These are phyloP conservation scores for Tamias sibiricus DNA, from an alignment of 2,113 vertebrate species.

Conservation along the genomic window DNA sequence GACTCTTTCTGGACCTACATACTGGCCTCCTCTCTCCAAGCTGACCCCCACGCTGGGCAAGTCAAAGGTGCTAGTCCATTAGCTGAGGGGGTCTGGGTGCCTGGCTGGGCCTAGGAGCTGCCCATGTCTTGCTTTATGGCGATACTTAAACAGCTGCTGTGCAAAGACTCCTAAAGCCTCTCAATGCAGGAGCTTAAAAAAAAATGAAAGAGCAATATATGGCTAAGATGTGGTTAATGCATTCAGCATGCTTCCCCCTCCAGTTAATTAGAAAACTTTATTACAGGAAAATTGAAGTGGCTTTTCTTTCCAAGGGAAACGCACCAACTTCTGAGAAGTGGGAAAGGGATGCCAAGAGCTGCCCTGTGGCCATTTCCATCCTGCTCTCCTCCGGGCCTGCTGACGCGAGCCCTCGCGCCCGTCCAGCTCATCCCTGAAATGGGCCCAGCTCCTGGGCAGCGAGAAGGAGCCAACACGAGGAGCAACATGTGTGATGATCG, in stretches of 20 bases:
- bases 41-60: background rate
- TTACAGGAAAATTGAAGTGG: conserved; percentile 65
- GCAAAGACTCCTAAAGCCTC: conserved; percentile 49
- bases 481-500: accelerated
- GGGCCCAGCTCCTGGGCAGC: background rate
- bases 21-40: background rate
- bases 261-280: conserved; percentile 80
- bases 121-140: background rate
- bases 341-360: conserved; percentile 49
- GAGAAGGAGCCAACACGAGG: background rate
- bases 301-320: conserved; percentile 65
- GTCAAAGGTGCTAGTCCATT: background rate
- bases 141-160: conserved; percentile 57
- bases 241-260: conserved; percentile 30
- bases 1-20: background rate
- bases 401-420: background rate
- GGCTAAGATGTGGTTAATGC: conserved; percentile 59
- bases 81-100: background rate
- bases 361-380: background rate
- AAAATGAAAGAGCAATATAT: background rate
- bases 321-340: conserved; percentile 49
- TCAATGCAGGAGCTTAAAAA: background rate
- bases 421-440: background rate
- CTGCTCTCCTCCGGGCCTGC: background rate
- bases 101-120: background rate